Evolutionary conservation across 2,888 invertebrate species (phyloP).

Genomic region (Altica lythri): DNA sequence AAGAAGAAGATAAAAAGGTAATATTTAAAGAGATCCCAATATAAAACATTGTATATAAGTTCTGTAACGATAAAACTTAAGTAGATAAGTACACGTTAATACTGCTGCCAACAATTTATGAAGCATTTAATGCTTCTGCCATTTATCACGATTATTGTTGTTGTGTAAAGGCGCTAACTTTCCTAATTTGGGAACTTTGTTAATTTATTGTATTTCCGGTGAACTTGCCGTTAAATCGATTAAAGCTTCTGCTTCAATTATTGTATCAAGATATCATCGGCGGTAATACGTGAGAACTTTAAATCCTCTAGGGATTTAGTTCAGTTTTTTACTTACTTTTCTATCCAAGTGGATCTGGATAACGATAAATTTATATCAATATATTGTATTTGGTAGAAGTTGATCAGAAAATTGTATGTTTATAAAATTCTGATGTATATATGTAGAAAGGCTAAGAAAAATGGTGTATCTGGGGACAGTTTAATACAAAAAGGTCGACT

Average conservation of each 20-base stretch:
- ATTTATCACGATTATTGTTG: slow-evolving; percentile 33
- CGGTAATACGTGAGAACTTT: slow-evolving; percentile 10
- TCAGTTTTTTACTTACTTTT: too few relatives aligned
- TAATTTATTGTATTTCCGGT: slow-evolving; percentile 34
- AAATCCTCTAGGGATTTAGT: too few relatives aligned
- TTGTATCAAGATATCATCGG: slow-evolving; percentile 24
- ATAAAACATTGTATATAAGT: not conserved
- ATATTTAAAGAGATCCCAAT: too few relatives aligned
- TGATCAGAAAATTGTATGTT: too few relatives aligned
- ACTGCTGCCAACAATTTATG: slow-evolving; percentile 18
- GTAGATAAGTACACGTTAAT: slow-evolving; percentile 7
- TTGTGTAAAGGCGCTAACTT: slow-evolving; percentile 34
- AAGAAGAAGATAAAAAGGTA: too few relatives aligned
- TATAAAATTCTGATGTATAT: too few relatives aligned
- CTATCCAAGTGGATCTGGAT: too few relatives aligned
- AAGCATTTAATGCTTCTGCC: slow-evolving; percentile 25
- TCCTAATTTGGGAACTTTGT: slow-evolving; percentile 33
- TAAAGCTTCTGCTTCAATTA: slow-evolving; percentile 28
- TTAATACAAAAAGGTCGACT: not conserved
- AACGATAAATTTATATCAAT: too few relatives aligned
- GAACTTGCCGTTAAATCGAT: slow-evolving; percentile 30
- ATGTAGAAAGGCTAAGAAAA: too few relatives aligned
- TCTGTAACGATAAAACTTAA: slow-evolving; percentile 5
- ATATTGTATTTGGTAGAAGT: too few relatives aligned
- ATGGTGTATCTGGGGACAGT: too few relatives aligned